Conservation (phyloP, 2,888 invertebrate species). For the Diogma glabrata region DNA sequence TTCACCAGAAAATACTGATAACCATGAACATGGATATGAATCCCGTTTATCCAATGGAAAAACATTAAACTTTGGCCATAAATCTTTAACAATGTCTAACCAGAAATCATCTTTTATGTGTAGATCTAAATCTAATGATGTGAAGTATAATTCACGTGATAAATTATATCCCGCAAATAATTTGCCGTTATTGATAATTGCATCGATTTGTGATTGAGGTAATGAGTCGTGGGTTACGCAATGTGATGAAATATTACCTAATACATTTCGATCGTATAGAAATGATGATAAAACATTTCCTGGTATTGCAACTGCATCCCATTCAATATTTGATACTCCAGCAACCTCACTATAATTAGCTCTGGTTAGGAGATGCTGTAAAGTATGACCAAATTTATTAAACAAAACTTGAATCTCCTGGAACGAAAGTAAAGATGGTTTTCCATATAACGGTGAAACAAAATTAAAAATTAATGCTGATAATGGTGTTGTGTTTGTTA, state of each 20-base stretch:
- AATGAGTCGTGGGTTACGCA: slow-evolving; percentile 60
- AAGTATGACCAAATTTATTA: slow-evolving; percentile 72
- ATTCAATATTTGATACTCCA: slow-evolving; percentile 79
- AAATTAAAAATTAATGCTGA: slow-evolving; percentile 79
- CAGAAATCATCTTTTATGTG: slow-evolving; percentile 69
- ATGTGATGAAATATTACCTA: slow-evolving; percentile 59
- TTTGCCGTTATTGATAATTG: slow-evolving; percentile 49
- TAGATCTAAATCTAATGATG: slow-evolving; percentile 71
- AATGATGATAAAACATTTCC: slow-evolving; percentile 75
- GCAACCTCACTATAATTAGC: slow-evolving; percentile 74
- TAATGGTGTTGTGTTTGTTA: slow-evolving; percentile 55
- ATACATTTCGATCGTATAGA: slow-evolving; percentile 52
- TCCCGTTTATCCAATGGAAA: slow-evolving; percentile 67
- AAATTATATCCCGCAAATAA: slow-evolving; percentile 72
- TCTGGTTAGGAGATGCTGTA: slow-evolving; percentile 76
- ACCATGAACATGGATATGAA: slow-evolving; percentile 75
- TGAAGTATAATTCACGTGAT: slow-evolving; percentile 68
- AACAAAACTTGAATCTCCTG: slow-evolving; percentile 67
- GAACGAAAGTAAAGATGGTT: slow-evolving; percentile 61
- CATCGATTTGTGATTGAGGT: slow-evolving; percentile 50
- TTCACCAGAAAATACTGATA: slow-evolving; percentile 69
- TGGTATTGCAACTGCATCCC: slow-evolving; percentile 82
- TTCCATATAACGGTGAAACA: slow-evolving; percentile 46
- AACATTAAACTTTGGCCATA: slow-evolving; percentile 73
- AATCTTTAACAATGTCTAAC: slow-evolving; percentile 60